Evolutionary conservation across 2,888 invertebrate genomes (phyloP).

Genomic region (Resseliella maxima): DNA sequence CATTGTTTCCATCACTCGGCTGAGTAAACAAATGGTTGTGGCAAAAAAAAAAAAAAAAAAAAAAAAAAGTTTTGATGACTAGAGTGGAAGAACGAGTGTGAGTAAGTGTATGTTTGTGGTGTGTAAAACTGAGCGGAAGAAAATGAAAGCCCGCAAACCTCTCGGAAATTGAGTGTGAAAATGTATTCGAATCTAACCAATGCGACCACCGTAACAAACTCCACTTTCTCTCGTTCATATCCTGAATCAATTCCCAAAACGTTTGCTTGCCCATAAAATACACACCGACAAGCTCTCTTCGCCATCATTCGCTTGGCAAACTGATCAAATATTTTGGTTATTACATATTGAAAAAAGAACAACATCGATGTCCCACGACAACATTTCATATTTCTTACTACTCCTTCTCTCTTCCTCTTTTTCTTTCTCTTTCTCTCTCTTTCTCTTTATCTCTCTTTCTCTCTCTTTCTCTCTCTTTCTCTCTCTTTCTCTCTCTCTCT

Average conservation of each 20-base stretch:
- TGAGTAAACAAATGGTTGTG: not conserved
- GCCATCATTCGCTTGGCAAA: not conserved
- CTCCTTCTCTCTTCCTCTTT: no score
- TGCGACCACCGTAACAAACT: not conserved
- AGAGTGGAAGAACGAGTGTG: not conserved
- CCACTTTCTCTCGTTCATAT: not conserved
- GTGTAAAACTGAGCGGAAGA: not conserved
- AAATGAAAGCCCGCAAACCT: not conserved
- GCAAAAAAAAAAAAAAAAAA: no score
- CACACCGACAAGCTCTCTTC: not conserved
- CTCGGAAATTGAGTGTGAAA: slow-evolving; percentile 33
- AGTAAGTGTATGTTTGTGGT: not conserved
- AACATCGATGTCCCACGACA: slow-evolving; percentile 9
- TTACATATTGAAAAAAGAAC: not conserved
- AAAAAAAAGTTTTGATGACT: not conserved
- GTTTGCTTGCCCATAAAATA: not conserved
- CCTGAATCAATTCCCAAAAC: not conserved
- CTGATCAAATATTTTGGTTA: slow-evolving; percentile 6
- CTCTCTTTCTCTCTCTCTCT: no score
- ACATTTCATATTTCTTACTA: no score
- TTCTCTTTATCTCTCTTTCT: no score
- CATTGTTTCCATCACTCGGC: not conserved
- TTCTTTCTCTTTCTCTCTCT: no score
- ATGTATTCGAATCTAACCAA: not conserved
- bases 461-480: no score